These are phyloP conservation scores for Artemia sp. DNA, from an alignment of 2,888 invertebrate species.

Conservation along the genomic window DNA sequence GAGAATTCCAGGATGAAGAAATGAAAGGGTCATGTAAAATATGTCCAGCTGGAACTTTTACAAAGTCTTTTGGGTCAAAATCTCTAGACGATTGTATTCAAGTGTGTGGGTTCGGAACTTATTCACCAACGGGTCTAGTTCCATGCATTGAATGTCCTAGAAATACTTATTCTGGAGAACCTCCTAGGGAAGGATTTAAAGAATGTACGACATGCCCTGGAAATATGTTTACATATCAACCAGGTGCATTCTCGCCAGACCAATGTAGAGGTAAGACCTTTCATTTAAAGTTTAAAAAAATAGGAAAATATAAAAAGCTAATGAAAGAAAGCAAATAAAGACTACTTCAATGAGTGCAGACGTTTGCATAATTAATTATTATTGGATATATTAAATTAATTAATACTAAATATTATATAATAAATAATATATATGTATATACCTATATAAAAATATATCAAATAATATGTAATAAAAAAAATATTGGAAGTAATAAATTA, in stretches of 20 bases:
- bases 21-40: constrained; percentile 73
- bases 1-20: constrained; percentile 81
- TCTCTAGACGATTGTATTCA: constrained; percentile 69
- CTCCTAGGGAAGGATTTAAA: constrained; percentile 74
- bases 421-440: too few relatives aligned
- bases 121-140: constrained; percentile 79
- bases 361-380: too few relatives aligned
- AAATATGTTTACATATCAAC: constrained; percentile 73
- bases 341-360: too few relatives aligned
- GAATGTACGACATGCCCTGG: constrained; percentile 84
- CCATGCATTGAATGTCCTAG: constrained; percentile 85
- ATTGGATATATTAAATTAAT: too few relatives aligned
- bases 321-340: too few relatives aligned
- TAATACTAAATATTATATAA: too few relatives aligned
- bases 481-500: too few relatives aligned
- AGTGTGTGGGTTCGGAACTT: constrained; percentile 88
- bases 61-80: constrained; percentile 51
- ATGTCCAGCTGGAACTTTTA: constrained; percentile 84
- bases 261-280: constrained; percentile 44
- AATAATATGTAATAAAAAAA: too few relatives aligned
- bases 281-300: background rate
- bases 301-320: background rate
- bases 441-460: too few relatives aligned
- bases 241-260: constrained; percentile 65
- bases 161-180: constrained; percentile 71